Evolutionary conservation across 2,113 vertebrate species (phyloP).

Genomic region (Mastomys coucha): DNA sequence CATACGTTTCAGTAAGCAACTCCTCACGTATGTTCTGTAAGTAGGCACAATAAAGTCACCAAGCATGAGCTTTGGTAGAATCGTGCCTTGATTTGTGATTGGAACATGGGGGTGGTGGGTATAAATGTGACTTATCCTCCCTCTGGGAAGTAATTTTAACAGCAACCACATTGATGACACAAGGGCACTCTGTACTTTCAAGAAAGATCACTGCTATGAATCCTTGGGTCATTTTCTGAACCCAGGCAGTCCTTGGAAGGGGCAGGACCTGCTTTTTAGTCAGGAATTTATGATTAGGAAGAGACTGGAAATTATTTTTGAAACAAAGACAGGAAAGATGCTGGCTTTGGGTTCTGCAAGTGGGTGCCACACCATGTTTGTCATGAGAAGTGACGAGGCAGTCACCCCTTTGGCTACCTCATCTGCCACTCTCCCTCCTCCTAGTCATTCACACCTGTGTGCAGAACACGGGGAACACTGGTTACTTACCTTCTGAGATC

Average conservation of each 20-base stretch:
- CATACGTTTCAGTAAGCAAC: not conserved
- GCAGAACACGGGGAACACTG: not conserved
- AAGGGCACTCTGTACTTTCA: not conserved
- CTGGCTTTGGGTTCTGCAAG: not conserved
- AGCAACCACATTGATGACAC: not conserved
- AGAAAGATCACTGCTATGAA: not conserved
- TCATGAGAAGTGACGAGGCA: not conserved
- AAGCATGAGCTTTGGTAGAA: not conserved
- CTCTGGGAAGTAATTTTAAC: not conserved
- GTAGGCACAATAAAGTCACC: not conserved
- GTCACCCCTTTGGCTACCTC: not conserved
- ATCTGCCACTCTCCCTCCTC: not conserved
- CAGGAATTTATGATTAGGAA: not conserved
- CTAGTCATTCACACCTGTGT: too few species aligned
- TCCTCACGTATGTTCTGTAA: not conserved
- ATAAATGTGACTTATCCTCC: not conserved
- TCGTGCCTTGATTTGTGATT: not conserved
- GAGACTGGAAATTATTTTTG: not conserved
- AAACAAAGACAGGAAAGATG: not conserved
- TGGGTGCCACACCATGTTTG: accelerated
- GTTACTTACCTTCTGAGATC: not conserved
- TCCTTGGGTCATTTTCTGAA: not conserved
- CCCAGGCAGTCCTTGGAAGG: not conserved
- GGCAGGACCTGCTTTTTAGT: not conserved
- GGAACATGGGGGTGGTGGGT: too few species aligned